Percentiles rank a stretch among this genome's conserved stretches.
These are phyloP conservation scores for Etia nguti DNA, from an alignment of 2,113 vertebrate species.

Conservation along the genomic window DNA sequence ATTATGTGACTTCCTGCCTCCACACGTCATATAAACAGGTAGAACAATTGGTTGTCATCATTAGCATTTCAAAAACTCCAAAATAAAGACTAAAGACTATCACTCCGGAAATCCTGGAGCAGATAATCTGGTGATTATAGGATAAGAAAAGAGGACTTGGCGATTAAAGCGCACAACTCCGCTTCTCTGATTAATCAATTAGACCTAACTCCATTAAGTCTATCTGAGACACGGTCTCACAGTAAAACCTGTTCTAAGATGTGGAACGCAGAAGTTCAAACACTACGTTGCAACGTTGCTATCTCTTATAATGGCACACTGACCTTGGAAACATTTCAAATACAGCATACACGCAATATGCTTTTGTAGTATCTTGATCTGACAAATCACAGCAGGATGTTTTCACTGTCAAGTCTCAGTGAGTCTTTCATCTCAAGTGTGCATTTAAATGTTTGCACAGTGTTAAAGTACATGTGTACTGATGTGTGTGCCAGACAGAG, in stretches of 20 bases:
- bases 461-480: neutral
- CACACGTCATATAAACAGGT: neutral
- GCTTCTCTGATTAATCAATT: constrained; percentile 28
- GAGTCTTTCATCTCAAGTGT: neutral
- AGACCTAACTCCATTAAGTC: constrained; percentile 33
- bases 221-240: neutral
- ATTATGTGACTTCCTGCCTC: neutral
- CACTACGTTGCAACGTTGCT: neutral
- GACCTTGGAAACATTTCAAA: neutral
- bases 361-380: neutral
- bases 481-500: constrained; percentile 1
- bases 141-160: neutral
- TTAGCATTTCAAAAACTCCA: neutral
- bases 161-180: neutral
- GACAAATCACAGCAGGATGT: neutral
- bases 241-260: neutral
- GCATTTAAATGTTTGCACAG: neutral
- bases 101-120: neutral
- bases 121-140: constrained; percentile 46
- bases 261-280: neutral
- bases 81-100: neutral
- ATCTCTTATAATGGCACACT: neutral
- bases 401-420: neutral
- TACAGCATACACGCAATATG: neutral
- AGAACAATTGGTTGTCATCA: neutral